These are phyloP conservation scores for Andrena bicolor DNA, from an alignment of 2,888 invertebrate genomes.

Conservation along the genomic window DNA sequence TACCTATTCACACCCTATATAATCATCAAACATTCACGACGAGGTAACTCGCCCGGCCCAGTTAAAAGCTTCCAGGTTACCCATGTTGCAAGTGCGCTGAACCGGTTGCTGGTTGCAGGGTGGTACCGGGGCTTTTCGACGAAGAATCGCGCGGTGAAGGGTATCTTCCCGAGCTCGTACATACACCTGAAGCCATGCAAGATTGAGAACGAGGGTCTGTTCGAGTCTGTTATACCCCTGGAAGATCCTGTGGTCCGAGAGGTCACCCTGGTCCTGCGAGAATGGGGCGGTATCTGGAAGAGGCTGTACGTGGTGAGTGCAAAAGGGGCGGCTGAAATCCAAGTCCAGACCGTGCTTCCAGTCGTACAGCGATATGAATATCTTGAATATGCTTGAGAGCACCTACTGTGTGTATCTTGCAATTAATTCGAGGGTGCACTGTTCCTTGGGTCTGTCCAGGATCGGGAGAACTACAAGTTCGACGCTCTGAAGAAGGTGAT, in stretches of 20 bases:
- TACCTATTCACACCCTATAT: too few species aligned
- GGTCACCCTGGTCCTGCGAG: slow-evolving; percentile 95
- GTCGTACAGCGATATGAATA: background rate
- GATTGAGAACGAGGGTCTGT: slow-evolving; percentile 93
- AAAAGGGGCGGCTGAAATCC: background rate
- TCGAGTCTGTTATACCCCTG: slow-evolving; percentile 90
- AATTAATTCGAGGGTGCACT: slow-evolving; percentile 9
- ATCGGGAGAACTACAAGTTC: slow-evolving; percentile 94
- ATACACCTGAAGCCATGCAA: slow-evolving; percentile 91
- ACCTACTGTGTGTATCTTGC: background rate
- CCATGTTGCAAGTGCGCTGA: background rate
- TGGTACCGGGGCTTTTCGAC: slow-evolving; percentile 96
- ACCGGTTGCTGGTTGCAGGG: slow-evolving; percentile 84
- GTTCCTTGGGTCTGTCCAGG: slow-evolving; percentile 85
- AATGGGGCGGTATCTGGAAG: slow-evolving; percentile 98
- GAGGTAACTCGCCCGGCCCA: background rate
- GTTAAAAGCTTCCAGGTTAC: background rate
- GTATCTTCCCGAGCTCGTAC: slow-evolving; percentile 94
- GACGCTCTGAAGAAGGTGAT: slow-evolving; percentile 95
- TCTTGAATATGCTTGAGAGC: background rate
- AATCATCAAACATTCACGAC: too few species aligned
- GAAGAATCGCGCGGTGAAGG: slow-evolving; percentile 89
- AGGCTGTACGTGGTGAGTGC: slow-evolving; percentile 94
- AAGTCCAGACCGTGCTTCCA: too few species aligned
- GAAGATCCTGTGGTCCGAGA: slow-evolving; percentile 97